Evolutionary conservation across 2,113 vertebrate species (phyloP).

Genomic region (Eretmochelys imbricata): DNA sequence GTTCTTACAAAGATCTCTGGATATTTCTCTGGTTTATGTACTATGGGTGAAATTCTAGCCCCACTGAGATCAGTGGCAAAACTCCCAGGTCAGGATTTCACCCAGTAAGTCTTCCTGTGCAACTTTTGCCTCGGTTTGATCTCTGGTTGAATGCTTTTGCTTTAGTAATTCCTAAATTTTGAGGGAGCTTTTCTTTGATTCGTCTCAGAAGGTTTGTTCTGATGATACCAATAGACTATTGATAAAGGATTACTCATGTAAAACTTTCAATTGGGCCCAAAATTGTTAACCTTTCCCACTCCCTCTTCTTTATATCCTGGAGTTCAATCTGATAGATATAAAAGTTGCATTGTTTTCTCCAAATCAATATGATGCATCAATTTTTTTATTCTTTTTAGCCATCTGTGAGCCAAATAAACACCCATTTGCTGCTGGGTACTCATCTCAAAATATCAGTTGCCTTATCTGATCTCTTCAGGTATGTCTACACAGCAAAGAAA

Average conservation of each 20-base stretch:
- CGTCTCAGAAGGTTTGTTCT: not conserved
- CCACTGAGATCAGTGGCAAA: not conserved
- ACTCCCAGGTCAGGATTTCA: not conserved
- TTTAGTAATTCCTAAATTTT: not conserved
- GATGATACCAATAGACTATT: not conserved
- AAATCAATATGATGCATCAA: not conserved
- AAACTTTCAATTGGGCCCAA: not conserved
- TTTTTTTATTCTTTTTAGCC: not conserved
- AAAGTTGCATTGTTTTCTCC: not conserved
- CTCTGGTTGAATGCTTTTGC: not conserved
- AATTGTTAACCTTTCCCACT: not conserved
- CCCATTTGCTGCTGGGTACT: not conserved
- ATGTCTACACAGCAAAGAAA: no score
- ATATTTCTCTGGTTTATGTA: not conserved
- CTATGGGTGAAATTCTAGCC: not conserved
- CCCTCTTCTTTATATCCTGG: not conserved
- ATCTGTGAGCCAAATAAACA: not conserved
- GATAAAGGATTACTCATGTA: not conserved
- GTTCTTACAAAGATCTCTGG: fast-evolving
- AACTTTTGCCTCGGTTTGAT: not conserved
- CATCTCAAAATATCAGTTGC: not conserved
- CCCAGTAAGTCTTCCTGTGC: not conserved
- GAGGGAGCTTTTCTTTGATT: not conserved
- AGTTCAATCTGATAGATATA: not conserved
- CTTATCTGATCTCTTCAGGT: no score